Percentiles rank a stretch among this genome's conserved stretches.
These are phyloP conservation scores for Myotis lucifugus DNA, from an alignment of 2,113 vertebrate genomes.

Conservation along the genomic window DNA sequence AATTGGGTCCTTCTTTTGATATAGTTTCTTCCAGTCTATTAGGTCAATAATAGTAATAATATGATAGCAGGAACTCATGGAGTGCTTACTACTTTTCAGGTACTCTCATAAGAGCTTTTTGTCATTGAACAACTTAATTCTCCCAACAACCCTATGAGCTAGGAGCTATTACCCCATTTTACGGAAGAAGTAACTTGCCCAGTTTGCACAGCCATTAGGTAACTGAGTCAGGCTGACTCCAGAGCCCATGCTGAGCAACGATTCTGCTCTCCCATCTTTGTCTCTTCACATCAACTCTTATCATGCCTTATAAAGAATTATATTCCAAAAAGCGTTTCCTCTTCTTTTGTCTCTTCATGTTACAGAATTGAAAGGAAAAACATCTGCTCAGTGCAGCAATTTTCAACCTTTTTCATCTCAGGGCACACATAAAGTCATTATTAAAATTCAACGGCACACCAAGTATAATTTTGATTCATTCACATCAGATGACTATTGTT, in stretches of 20 bases:
- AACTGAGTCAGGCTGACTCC: neutral
- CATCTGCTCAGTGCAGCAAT: conserved; percentile 29
- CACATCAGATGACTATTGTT: neutral
- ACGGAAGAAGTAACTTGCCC: neutral
- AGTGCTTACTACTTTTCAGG: neutral
- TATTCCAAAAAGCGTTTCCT: conserved; percentile 25
- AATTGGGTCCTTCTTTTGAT: neutral
- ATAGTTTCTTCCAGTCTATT: neutral
- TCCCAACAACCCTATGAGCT: neutral
- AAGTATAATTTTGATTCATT: neutral
- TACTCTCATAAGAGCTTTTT: neutral
- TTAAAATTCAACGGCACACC: neutral
- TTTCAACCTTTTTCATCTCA: neutral
- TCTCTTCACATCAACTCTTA: neutral
- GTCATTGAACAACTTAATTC: neutral
- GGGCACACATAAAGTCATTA: neutral
- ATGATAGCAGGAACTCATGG: neutral
- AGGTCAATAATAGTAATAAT: neutral
- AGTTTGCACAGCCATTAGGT: neutral
- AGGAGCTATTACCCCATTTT: neutral
- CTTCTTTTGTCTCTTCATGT: neutral
- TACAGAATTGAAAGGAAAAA: conserved; percentile 48
- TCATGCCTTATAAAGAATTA: conserved; percentile 2
- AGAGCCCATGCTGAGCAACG: neutral
- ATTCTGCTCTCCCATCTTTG: neutral